Percentiles rank a stretch among this genome's conserved stretches.
Evolutionary conservation across 2,797 vertebrate genomes (phyloP).

Genomic region (Lateolabrax maculatus): DNA sequence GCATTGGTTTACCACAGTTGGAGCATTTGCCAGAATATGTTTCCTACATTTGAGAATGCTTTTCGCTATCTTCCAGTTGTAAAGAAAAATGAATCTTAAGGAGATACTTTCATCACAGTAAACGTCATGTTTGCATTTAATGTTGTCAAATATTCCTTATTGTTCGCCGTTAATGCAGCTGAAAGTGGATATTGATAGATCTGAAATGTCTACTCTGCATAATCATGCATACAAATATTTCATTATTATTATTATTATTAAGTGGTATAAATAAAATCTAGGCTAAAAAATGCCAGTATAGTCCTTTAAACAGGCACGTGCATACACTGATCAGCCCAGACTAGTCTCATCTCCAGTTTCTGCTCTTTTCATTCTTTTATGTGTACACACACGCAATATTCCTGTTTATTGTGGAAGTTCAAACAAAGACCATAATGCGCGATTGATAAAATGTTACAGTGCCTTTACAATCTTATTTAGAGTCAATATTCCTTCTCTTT

Average conservation of each 20-base stretch:
- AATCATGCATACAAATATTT: neutral
- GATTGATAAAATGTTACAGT: slow-evolving; percentile 3
- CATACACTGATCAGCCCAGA: neutral
- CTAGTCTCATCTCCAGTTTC: neutral
- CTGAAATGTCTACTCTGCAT: neutral
- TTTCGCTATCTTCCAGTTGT: neutral
- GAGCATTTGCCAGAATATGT: neutral
- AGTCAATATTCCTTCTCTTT: slow-evolving; percentile 39
- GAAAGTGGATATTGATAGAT: neutral
- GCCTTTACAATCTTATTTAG: slow-evolving; percentile 10
- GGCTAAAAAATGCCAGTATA: neutral
- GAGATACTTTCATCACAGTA: neutral
- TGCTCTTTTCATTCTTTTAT: neutral
- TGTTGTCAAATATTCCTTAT: neutral
- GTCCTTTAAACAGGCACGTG: neutral
- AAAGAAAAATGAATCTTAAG: neutral
- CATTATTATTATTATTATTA: neutral
- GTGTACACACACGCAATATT: slow-evolving; percentile 2
- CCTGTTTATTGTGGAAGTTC: slow-evolving; percentile 10
- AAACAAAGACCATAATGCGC: neutral
- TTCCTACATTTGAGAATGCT: neutral
- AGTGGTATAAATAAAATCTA: neutral
- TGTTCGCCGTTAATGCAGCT: neutral
- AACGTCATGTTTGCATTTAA: neutral
- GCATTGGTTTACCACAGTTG: neutral